These are phyloP conservation scores for Willisornis vidua DNA, from an alignment of 2,113 vertebrate species.

Conservation along the genomic window DNA sequence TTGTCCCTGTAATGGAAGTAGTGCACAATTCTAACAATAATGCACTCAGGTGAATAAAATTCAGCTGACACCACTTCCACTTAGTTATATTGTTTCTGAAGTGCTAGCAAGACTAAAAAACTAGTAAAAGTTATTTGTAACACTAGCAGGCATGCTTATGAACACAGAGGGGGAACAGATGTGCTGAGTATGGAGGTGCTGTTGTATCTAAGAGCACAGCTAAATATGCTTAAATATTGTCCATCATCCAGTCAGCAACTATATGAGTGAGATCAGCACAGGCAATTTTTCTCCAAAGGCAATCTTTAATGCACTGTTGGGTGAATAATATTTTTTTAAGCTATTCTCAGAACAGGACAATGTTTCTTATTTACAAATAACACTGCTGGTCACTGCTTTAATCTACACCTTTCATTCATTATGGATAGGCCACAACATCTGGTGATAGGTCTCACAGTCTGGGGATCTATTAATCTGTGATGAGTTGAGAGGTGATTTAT, in stretches of 20 bases:
- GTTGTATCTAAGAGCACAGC: not conserved
- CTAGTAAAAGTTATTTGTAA: conserved; percentile 20
- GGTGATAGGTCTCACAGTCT: not conserved
- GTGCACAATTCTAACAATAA: not conserved
- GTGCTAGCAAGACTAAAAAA: not conserved
- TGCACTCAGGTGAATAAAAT: conserved; percentile 35
- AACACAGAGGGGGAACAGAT: not conserved
- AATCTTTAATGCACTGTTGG: not conserved
- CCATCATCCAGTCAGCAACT: not conserved
- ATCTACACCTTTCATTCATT: conserved; percentile 17
- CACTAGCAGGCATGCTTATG: not conserved
- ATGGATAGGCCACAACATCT: not conserved
- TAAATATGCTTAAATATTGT: not conserved
- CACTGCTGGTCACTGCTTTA: not conserved
- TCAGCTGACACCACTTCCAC: not conserved
- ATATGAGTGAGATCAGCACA: not conserved
- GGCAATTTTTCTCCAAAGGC: not conserved
- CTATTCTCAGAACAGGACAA: not conserved
- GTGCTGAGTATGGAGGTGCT: not conserved
- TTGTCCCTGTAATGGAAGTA: not conserved
- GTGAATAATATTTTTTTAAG: not conserved
- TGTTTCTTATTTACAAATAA: conserved; percentile 41
- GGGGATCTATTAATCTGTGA: not conserved
- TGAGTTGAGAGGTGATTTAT: conserved; percentile 10
- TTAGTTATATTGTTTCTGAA: not conserved